phyloP scores from a whole-genome alignment of 2,888 invertebrate species.

The Drosophila picticornis region DNA sequence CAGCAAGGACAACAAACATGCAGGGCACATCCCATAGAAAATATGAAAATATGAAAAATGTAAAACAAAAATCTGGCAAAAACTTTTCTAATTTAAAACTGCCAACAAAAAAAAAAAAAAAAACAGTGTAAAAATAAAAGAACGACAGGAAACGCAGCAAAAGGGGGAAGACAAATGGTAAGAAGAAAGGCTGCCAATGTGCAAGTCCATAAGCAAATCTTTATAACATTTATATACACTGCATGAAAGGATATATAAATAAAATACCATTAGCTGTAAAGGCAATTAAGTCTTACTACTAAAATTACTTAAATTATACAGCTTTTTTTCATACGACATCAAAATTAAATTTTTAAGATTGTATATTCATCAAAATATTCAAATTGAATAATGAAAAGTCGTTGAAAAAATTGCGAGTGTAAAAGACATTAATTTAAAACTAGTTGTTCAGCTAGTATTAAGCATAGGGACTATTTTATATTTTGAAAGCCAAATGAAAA shows the following conservation, averaged over 20 bases:
- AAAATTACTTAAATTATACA: neutral
- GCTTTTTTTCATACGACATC: too few relatives aligned
- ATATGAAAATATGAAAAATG: slow-evolving; percentile 82
- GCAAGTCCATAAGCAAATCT: slow-evolving; percentile 60
- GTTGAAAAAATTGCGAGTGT: too few relatives aligned
- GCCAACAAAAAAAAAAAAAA: slow-evolving; percentile 70
- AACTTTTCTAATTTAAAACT: slow-evolving; percentile 81
- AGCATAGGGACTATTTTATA: neutral
- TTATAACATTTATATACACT: slow-evolving; percentile 65
- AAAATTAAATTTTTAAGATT: neutral
- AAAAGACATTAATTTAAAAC: neutral
- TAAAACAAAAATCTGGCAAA: slow-evolving; percentile 79
- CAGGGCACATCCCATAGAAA: slow-evolving; percentile 74
- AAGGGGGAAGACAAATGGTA: slow-evolving; percentile 50
- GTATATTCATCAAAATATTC: too few relatives aligned
- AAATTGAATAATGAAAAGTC: neutral
- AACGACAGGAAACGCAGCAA: slow-evolving; percentile 58
- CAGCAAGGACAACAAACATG: slow-evolving; percentile 67
- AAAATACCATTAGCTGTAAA: neutral
- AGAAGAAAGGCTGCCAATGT: slow-evolving; percentile 36
- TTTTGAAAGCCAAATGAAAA: neutral
- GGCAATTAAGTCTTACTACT: neutral
- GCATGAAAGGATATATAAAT: neutral
- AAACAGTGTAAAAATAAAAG: slow-evolving; percentile 48
- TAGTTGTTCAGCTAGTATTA: neutral